These are phyloP conservation scores for Paracanthobrama guichenoti DNA, from an alignment of 2,113 vertebrate genomes.

Conservation along the genomic window DNA sequence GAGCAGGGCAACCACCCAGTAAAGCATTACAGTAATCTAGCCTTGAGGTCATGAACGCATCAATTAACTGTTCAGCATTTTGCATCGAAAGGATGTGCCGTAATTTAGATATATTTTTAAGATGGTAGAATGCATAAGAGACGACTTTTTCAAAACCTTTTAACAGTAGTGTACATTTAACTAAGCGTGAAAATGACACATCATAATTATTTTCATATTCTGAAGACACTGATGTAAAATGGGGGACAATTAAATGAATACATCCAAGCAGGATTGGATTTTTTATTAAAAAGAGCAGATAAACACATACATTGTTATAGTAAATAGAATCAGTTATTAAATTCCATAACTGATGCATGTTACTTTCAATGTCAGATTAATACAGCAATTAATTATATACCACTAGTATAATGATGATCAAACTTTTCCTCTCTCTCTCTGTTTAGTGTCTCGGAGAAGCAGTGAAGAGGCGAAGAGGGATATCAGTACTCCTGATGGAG, in stretches of 20 bases:
- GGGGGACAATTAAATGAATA: background rate
- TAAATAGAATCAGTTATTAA: background rate
- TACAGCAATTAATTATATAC: background rate
- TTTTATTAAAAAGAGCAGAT: background rate
- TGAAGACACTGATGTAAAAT: background rate
- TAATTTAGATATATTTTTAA: no score
- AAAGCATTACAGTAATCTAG: no score
- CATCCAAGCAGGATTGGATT: background rate
- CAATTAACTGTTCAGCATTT: no score
- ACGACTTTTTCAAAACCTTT: no score
- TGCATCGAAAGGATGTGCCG: no score
- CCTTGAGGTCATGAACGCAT: no score
- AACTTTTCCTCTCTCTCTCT: background rate
- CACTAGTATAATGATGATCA: background rate
- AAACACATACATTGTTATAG: background rate
- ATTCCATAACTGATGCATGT: background rate
- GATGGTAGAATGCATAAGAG: no score
- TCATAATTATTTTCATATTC: background rate
- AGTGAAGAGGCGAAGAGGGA: conserved; percentile 86
- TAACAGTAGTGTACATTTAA: background rate
- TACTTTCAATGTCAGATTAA: background rate
- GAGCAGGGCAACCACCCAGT: no score
- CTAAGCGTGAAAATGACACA: background rate
- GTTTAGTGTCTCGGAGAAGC: conserved; percentile 81
- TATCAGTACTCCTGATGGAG: conserved; percentile 81